Conservation (phyloP, 64 coral and sea anemone genomes). For the Pocillopora verrucosa region DNA sequence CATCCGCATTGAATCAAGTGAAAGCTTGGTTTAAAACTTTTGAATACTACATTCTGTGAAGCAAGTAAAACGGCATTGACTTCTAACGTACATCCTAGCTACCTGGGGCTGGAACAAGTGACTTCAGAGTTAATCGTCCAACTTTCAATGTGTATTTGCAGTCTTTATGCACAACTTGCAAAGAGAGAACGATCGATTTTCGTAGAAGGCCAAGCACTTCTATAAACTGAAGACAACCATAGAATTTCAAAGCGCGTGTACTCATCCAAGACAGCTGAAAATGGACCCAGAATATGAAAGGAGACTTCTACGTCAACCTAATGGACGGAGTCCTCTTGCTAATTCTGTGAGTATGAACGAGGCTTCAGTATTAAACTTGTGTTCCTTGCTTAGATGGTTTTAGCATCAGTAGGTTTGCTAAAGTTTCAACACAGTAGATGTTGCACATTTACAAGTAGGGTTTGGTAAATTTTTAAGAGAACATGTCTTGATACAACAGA, state of each 20-base stretch:
- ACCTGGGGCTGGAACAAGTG: no score
- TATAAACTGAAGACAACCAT: background rate
- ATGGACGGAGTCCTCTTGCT: constrained; percentile 22
- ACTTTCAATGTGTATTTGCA: background rate
- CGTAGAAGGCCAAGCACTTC: background rate
- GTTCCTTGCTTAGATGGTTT: no score
- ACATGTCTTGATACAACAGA: no score
- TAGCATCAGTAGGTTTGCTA: no score
- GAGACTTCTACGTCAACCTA: constrained; percentile 60
- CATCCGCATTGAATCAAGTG: background rate
- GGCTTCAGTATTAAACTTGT: no score
- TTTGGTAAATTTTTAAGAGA: no score
- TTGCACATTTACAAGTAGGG: no score
- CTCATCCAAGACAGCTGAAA: background rate
- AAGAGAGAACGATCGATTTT: no score
- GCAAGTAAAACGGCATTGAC: no score
- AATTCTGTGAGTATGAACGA: constrained; percentile 9
- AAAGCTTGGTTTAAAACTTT: background rate
- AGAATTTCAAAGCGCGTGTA: background rate
- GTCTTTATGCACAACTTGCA: background rate
- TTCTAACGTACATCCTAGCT: no score
- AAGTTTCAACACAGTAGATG: no score
- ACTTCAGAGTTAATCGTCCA: background rate
- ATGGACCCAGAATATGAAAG: constrained; percentile 95
- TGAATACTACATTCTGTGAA: background rate